These are phyloP conservation scores for Oryzias celebensis DNA, from an alignment of 2,113 vertebrate species.

Conservation along the genomic window DNA sequence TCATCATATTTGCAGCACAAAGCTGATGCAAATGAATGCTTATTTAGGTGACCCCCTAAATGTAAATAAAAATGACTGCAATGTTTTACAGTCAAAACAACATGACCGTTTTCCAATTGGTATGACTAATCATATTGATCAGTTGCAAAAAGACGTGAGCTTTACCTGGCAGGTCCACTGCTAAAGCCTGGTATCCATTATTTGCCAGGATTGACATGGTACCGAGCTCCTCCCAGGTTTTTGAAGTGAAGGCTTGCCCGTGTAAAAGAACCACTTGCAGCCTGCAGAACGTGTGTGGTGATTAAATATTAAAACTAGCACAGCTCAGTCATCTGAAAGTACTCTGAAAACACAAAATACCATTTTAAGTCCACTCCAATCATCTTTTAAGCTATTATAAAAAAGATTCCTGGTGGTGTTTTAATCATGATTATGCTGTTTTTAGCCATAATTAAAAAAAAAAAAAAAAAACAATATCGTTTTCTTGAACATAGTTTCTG, in stretches of 20 bases:
- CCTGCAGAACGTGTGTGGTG: slow-evolving; percentile 58
- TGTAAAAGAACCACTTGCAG: slow-evolving; percentile 88
- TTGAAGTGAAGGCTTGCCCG: slow-evolving; percentile 90
- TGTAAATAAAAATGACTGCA: not conserved
- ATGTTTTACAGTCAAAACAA: not conserved
- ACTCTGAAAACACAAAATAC: too few species aligned
- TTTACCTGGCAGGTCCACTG: slow-evolving; percentile 93
- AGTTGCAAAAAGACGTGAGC: not conserved
- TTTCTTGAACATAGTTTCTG: too few species aligned
- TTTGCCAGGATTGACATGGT: slow-evolving; percentile 85
- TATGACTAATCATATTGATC: not conserved
- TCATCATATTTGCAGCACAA: too few species aligned
- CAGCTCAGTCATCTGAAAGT: not conserved
- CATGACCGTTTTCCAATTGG: not conserved
- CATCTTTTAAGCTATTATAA: too few species aligned
- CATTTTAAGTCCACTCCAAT: too few species aligned
- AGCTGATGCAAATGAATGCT: too few species aligned
- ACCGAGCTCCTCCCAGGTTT: slow-evolving; percentile 90
- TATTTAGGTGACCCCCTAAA: too few species aligned
- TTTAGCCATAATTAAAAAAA: too few species aligned
- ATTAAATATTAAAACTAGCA: not conserved
- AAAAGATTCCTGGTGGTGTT: too few species aligned
- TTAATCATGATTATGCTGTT: too few species aligned
- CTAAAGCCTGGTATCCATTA: slow-evolving; percentile 85
- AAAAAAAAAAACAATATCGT: too few species aligned